Evolutionary conservation across 2,113 vertebrate species (phyloP), one percentile per base, ranked within the genome.

Genomic region (Tichodroma muraria): DNA sequence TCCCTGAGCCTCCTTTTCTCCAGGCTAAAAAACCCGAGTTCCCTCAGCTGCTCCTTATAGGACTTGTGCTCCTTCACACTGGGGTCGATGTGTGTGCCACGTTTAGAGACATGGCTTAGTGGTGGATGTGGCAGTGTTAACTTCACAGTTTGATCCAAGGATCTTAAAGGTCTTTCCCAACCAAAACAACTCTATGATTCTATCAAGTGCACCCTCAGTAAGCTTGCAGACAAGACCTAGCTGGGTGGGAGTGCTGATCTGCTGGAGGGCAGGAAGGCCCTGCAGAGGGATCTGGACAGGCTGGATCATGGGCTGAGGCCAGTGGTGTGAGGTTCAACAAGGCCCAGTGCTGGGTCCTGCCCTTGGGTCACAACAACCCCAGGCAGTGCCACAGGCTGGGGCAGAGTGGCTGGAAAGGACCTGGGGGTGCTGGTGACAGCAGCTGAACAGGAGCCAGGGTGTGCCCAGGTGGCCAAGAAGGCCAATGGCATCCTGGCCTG

Each of bases 211-310:
- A 35, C 3, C 3, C 44, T 61, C 59, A 35, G 35, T 8, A 49
- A 75, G 6, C 17, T 12, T 52, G 19, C 21, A 78, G 53, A 37
- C 1, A 10, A 65, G 8, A 64, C 2, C 16, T 42, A 47, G 3
- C 5, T 38, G 10, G 7, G 23, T 1, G 2, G 8, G 6, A 42
- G 3, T 52, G 18, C 0, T 44, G 9, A 38, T 13, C 10, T 50
- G 23, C 52, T 28, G 8, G 28, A 82, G 7, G 35, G 33, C 14
- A 73, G 47, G 10, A 6, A 53, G 52, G 50, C 42, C 53, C 49
- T 53, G 7, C 50, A 93, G 22, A 70, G 16, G 16, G 6, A 77
- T 27, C n/a, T 71, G 70, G 19, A 2, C 38, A 61, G 24, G 47
- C 47, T 73, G 37, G 33, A 47, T 11, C 6, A 11, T 19, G 33